These are phyloP conservation scores for Lateolabrax maculatus DNA, from an alignment of 2,797 vertebrate genomes.

Conservation along the genomic window DNA sequence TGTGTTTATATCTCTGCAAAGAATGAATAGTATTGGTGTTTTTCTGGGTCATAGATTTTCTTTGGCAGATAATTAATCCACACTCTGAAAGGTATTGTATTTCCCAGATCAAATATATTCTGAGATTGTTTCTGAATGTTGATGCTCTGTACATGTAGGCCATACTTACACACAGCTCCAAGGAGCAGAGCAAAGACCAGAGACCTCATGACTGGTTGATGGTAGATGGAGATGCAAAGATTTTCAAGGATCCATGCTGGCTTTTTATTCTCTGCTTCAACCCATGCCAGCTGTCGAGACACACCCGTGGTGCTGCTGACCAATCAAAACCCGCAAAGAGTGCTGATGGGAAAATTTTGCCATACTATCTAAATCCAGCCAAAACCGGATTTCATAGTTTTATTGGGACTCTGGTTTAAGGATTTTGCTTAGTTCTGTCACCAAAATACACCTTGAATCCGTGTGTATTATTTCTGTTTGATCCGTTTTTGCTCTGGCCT, in stretches of 20 bases:
- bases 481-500: neutral
- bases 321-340: slow-evolving; percentile 17
- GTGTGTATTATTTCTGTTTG: neutral
- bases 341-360: neutral
- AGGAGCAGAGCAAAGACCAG: slow-evolving; percentile 48
- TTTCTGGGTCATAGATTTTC: neutral
- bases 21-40: neutral
- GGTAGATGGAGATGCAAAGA: slow-evolving; percentile 1
- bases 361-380: neutral
- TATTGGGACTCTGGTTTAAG: neutral
- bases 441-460: neutral
- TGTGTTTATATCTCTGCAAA: neutral
- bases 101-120: neutral
- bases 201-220: slow-evolving; percentile 45
- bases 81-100: neutral
- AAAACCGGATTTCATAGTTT: neutral
- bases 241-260: neutral
- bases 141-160: neutral
- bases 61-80: neutral
- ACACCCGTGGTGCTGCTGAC: slow-evolving; percentile 12
- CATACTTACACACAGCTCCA: slow-evolving; percentile 50
- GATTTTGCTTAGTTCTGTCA: neutral
- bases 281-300: neutral
- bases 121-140: neutral
- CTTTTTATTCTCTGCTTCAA: slow-evolving; percentile 20